phyloP scores from a whole-genome alignment of 1,140 invertebrate genomes.

The Euwallacea similis region DNA sequence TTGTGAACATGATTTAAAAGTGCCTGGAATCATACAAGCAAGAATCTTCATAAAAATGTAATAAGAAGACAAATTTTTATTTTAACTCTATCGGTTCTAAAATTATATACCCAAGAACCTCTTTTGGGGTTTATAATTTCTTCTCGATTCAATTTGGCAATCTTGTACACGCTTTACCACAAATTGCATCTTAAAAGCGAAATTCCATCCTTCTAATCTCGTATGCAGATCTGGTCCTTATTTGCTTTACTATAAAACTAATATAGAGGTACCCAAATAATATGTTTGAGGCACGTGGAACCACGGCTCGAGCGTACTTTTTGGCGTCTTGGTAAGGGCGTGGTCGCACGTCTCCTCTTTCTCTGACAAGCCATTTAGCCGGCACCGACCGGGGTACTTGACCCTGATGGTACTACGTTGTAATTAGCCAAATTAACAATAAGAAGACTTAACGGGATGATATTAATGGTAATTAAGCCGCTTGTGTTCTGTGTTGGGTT shows the following conservation, averaged over 20 bases:
- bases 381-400: conserved; percentile 22
- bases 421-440: conserved; percentile 38
- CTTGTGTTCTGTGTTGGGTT: conserved; percentile 9
- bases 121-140: too few species aligned
- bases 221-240: conserved; percentile 13
- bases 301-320: conserved; percentile 26
- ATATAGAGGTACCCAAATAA: conserved; percentile 12
- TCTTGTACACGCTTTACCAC: too few species aligned
- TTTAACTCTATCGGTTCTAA: too few species aligned
- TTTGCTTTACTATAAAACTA: conserved; percentile 17
- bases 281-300: conserved; percentile 14
- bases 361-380: conserved; percentile 30
- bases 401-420: conserved; percentile 26
- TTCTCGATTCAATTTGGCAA: too few species aligned
- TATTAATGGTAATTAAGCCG: conserved; percentile 35
- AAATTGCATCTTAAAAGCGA: too few species aligned
- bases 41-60: too few species aligned
- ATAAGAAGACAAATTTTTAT: too few species aligned
- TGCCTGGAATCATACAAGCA: too few species aligned
- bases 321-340: conserved; percentile 27
- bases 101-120: too few species aligned
- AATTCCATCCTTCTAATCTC: conserved; percentile 10
- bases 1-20: not conserved
- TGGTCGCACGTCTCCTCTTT: conserved; percentile 22
- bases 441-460: conserved; percentile 15